Evolutionary conservation across 2,888 invertebrate species (phyloP), one percentile per base, ranked within the genome.

Genomic region (Hipparchia sbordonii): DNA sequence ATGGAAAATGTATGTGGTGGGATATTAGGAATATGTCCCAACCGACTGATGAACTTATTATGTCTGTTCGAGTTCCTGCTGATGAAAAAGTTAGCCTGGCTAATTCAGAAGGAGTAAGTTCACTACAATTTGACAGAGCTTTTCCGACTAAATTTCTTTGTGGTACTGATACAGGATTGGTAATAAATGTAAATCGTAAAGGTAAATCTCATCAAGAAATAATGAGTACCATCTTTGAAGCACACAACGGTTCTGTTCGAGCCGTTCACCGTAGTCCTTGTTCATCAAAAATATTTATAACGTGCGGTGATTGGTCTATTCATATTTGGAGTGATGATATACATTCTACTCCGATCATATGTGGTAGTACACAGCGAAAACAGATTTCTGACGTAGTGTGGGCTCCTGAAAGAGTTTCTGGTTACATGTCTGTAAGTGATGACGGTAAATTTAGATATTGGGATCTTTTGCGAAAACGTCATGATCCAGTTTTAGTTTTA

Each of bases 381-480:
- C 82, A 82, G 74, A 81, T 88, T 56, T 79, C 78, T 60, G 89
- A 88, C 57, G 86, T 83, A n/a, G 80, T 79, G 12, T 90, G 87
- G 87, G 80, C 86, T 12, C 88, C 88, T 9, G 79, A 83, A 13
- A 83, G 85, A 78, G 94, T 95, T 57, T 89, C 89, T 8, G 80
- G 85, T 66, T 89, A 85, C 72, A 87, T 89, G 87, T 77, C 86
- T 1, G 82, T 87, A 2, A 79, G 84, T 13, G 78, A 70, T 10
- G 96, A 96, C 80, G 97, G 97, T 0, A 95, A 95, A 12, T 87
- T 97, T 59, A 96, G 97, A 78, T 95, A 96, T 60, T 97, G 97
- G 97, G 97, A 98, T 88, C 88, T 97, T 45, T 87, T 97, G 51
- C 94, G 96, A 76, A 95, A 96, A 82, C 96, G 96, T 75, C 94